Percentiles rank a stretch among this genome's conserved stretches.
These are phyloP conservation scores for Vipera latastei DNA, from an alignment of 2,797 vertebrate species.

Conservation along the genomic window DNA sequence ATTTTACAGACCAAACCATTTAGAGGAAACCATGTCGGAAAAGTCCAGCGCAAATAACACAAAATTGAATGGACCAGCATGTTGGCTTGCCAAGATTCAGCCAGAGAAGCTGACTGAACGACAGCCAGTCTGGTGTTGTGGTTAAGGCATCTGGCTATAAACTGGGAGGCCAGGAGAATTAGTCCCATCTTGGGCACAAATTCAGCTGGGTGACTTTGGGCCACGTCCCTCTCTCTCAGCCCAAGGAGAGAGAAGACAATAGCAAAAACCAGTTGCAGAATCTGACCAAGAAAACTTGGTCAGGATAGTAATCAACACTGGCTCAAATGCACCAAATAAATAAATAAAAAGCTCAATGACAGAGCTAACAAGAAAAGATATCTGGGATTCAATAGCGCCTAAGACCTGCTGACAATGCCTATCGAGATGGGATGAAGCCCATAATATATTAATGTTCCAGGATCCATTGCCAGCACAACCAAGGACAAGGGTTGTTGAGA, in stretches of 20 bases:
- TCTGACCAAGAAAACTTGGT: neutral
- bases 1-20: neutral
- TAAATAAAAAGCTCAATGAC: too few relatives aligned
- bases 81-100: neutral
- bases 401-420: neutral
- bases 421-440: neutral
- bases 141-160: neutral
- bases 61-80: neutral
- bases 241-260: neutral
- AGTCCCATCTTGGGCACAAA: neutral
- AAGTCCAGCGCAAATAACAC: neutral
- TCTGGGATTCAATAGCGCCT: neutral
- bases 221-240: neutral
- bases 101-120: neutral
- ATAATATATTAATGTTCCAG: neutral
- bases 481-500: neutral
- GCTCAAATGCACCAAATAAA: neutral
- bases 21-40: neutral
- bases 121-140: neutral
- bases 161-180: neutral
- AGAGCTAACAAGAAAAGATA: neutral
- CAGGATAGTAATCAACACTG: neutral
- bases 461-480: neutral
- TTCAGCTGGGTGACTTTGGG: neutral
- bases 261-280: neutral